These are phyloP conservation scores for Zeuzera pyrina DNA, from an alignment of 2,888 invertebrate species.

Conservation along the genomic window DNA sequence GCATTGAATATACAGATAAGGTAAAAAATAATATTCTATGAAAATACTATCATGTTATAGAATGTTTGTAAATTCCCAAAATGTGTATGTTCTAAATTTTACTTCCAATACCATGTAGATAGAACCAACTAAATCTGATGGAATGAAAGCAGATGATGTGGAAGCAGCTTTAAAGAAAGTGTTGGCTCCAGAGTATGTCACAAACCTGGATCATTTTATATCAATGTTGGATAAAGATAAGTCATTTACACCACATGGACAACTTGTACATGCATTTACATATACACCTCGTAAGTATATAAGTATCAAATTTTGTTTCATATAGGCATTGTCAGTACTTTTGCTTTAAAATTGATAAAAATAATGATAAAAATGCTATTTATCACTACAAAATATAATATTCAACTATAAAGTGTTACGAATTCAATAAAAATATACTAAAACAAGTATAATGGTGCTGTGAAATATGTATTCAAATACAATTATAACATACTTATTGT, in stretches of 20 bases:
- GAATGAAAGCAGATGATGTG: slow-evolving; percentile 82
- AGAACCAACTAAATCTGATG: slow-evolving; percentile 70
- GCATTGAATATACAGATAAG: slow-evolving; percentile 81
- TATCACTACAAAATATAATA: too few species aligned
- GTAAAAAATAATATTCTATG: slow-evolving; percentile 42
- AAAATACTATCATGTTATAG: not conserved
- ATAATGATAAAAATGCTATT: too few species aligned
- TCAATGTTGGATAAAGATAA: slow-evolving; percentile 80
- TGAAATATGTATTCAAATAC: too few species aligned
- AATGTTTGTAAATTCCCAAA: not conserved
- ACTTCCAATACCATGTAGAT: slow-evolving; percentile 37
- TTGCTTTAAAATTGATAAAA: not conserved
- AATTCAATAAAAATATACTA: too few species aligned
- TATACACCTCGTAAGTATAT: slow-evolving; percentile 48
- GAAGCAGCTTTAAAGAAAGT: slow-evolving; percentile 78
- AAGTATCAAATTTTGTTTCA: not conserved
- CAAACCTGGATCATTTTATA: slow-evolving; percentile 82
- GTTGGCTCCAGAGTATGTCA: slow-evolving; percentile 79
- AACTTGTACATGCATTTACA: slow-evolving; percentile 76
- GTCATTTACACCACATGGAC: slow-evolving; percentile 83
- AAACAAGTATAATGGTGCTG: too few species aligned
- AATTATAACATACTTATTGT: too few species aligned
- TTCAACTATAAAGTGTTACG: too few species aligned
- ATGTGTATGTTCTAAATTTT: not conserved
- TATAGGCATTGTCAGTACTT: not conserved